A percentile compares a stretch with the other conserved stretches of the same genome.
phyloP scores from a whole-genome alignment of 2,113 vertebrate genomes.

The Cnemophilus loriae region DNA sequence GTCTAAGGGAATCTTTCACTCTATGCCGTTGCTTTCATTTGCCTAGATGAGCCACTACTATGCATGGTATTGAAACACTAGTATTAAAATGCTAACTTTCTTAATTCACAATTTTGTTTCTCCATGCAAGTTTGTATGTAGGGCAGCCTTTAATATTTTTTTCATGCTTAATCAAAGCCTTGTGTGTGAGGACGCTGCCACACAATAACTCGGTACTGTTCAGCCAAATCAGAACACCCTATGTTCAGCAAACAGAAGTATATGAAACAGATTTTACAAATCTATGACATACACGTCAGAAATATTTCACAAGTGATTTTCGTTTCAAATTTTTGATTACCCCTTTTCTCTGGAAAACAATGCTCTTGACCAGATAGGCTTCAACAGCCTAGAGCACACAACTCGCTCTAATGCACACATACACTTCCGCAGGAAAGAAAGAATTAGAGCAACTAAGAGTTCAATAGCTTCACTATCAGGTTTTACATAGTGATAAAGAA shows the following conservation, averaged over 20 bases:
- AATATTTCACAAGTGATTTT: constrained; percentile 24
- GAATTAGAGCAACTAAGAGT: background rate
- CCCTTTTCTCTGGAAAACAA: background rate
- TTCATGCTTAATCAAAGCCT: constrained; percentile 41
- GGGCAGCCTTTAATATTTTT: background rate
- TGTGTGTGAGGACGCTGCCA: constrained; percentile 15
- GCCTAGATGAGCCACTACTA: background rate
- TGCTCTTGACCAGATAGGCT: background rate
- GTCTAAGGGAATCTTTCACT: background rate
- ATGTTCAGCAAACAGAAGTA: background rate
- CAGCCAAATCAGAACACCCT: constrained; percentile 50
- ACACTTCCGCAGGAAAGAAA: background rate
- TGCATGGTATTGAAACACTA: background rate
- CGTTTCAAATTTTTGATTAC: background rate
- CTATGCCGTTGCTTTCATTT: background rate
- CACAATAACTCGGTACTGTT: background rate
- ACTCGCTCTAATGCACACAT: background rate
- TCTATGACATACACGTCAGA: background rate
- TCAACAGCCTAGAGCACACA: background rate
- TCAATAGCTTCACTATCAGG: background rate
- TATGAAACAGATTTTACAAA: constrained; percentile 16
- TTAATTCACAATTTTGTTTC: background rate
- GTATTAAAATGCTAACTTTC: background rate
- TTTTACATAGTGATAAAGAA: background rate
- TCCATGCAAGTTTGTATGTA: background rate